Conservation (phyloP, 2,888 invertebrate species). For the Clusia tigrina region DNA sequence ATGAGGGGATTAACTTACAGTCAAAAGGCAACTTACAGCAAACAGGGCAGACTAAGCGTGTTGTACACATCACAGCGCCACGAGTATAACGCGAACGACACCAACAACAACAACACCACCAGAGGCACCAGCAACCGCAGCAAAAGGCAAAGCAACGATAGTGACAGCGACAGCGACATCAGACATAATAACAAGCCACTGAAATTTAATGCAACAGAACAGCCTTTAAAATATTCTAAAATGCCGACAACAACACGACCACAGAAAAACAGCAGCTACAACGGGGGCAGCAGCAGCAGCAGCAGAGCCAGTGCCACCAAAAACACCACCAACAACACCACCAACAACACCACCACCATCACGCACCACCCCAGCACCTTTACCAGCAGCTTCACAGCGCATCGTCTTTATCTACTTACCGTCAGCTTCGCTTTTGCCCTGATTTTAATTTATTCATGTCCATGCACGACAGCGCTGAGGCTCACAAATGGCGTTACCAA, state of each 20-base stretch:
- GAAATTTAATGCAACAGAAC: constrained; percentile 15
- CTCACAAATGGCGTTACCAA: constrained; percentile 54
- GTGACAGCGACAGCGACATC: constrained; percentile 4
- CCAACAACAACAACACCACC: constrained; percentile 11
- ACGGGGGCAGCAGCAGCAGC: not conserved
- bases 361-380: constrained; percentile 16
- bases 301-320: not conserved
- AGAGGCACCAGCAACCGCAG: constrained; percentile 5
- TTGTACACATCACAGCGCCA: not conserved
- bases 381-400: not conserved
- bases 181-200: constrained; percentile 8
- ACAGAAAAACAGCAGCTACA: not conserved
- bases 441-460: constrained; percentile 39
- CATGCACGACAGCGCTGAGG: constrained; percentile 45
- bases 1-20: not conserved
- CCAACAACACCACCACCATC: constrained; percentile 9
- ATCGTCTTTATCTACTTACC: constrained; percentile 2
- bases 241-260: constrained; percentile 12
- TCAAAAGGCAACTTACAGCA: not conserved
- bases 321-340: constrained; percentile 16
- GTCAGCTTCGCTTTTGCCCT: constrained; percentile 22
- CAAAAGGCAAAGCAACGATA: not conserved
- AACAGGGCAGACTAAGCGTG: not conserved
- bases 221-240: constrained; percentile 23
- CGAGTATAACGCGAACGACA: constrained; percentile 11